Conservation (phyloP, 2,888 invertebrate genomes). For the Aspidiotus rigidus region DNA sequence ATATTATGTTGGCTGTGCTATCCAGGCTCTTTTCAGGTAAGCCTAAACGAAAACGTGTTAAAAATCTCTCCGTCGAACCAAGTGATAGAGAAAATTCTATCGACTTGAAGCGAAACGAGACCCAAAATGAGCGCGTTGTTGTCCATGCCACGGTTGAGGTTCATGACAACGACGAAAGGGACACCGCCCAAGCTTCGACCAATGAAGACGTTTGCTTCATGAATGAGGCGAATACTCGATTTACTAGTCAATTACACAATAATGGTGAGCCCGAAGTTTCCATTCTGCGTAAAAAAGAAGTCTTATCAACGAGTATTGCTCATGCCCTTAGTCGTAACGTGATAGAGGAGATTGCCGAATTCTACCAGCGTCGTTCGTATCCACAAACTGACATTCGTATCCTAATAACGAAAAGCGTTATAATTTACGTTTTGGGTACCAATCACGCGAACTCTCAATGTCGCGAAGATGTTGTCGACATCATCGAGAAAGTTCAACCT, state of each 20-base stretch:
- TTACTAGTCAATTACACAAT: not conserved
- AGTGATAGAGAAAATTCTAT: too few species aligned
- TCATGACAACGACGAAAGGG: not conserved
- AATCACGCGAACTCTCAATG: slow-evolving; percentile 29
- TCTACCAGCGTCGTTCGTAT: slow-evolving; percentile 17
- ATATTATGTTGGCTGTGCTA: too few species aligned
- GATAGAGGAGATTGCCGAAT: slow-evolving; percentile 24
- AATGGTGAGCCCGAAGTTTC: too few species aligned
- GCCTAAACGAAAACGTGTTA: too few species aligned
- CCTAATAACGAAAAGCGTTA: slow-evolving; percentile 20
- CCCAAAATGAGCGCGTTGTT: not conserved
- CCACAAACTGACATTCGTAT: slow-evolving; percentile 24
- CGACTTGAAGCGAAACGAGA: too few species aligned
- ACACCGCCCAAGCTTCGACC: not conserved
- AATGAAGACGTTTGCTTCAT: not conserved
- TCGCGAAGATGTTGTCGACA: slow-evolving; percentile 22
- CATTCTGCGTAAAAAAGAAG: too few species aligned
- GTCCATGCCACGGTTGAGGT: not conserved
- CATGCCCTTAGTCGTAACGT: slow-evolving; percentile 1
- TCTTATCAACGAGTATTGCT: not conserved
- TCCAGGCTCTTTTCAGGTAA: too few species aligned
- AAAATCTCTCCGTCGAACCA: too few species aligned
- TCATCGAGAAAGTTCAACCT: slow-evolving; percentile 22
- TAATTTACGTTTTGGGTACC: slow-evolving; percentile 26
- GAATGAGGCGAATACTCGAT: not conserved